Evolutionary conservation across 1,140 invertebrate genomes (phyloP), one percentile per base, ranked within the genome.

Genomic region (Zaprionus lachaisei): DNA sequence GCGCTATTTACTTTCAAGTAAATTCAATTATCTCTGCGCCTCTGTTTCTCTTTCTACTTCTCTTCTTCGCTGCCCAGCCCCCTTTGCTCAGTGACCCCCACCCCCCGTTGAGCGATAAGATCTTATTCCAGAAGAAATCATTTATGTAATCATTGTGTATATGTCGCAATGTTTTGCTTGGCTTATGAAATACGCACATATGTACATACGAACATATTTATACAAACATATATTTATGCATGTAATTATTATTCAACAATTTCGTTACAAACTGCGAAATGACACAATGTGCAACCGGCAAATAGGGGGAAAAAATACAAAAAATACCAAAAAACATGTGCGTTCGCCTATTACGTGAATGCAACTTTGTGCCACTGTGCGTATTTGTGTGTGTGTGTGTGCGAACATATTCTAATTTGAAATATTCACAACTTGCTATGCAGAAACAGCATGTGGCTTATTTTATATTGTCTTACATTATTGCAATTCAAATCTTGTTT

Each of bases 71-170:
- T 47, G 41, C 41, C 41, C 41, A 9, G 41, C n/a, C 41, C 41
- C 41, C n/a, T 47, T 47, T 47, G 6, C 9, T 24, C 11, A 51
- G 20, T 51, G 47, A 22, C 47, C 47, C 20, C 47, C 20, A 51
- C 47, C 47, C 47, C 47, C 47, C 20, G 20, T 12, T 22, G 22
- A 61, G 24, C 28, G 64, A 72, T 58, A 76, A 60, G 22, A 62
- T 62, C 51, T 63, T 64, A 63, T 66, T 87, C 83, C 84, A 87
- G 83, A 87, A 87, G 56, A 89, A 83, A 81, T 62, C 77, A 79
- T 87, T 87, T 87, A 87, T 87, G 83, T 87, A 87, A 87, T 70
- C 71, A 34, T 34, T 38, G 57, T 60, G 24, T 26, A 56, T 56
- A 56, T 26, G 6, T 56, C 7, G 54, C 22, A 28, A 28, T 51